Base-by-base conservation (phyloP, 2,797 vertebrate genomes). In the Echiichthys vipera region DNA sequence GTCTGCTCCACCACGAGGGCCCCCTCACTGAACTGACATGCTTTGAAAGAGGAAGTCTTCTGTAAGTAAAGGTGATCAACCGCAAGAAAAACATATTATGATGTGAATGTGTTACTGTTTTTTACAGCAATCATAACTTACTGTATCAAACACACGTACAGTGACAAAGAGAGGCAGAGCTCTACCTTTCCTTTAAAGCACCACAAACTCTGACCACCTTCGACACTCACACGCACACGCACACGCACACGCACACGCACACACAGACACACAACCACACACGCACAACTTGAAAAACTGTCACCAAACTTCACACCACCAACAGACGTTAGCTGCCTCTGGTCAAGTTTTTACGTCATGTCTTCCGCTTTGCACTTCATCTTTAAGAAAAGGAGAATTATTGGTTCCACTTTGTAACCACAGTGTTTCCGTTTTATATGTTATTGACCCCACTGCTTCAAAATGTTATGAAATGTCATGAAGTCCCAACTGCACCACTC, bases 131-230 rank as follows among this genome's bases (percentile, higher is more conserved):
- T n/a, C n/a, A n/a, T n/a, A n/a, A n/a, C n/a, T n/a, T n/a, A 25
- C 13, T 54, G 25, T 32, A 27, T 11, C 43, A 39, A 10, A 29
- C 0, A 9, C 45, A 14, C 45, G 66, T 0, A 25, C 42, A 64
- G 57, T 14, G 39, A 75, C 18, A 40, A n/a, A 42, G 0, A 32
- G 15, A 73, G 43, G 20, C 30, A 18, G 20, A 32, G 68, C 67
- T 45, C n/a, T 75, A 13, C 18, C 39, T 40, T 84, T 80, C 79
- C 77, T 71, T 51, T 67, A 14, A 25, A 66, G 29, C 24, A 2
- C 82, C 80, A 53, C 78, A 80, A 64, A 76, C 49, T 53, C 68
- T 78, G 30, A 65, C 57, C 42, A 10, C 24, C 20, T 36, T 25
- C 46, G 32, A 18, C 24, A 70, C 45, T 75, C 29, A 66, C 58